These are phyloP conservation scores for Argopecten irradians DNA, from an alignment of 1,140 invertebrate species.

Conservation along the genomic window DNA sequence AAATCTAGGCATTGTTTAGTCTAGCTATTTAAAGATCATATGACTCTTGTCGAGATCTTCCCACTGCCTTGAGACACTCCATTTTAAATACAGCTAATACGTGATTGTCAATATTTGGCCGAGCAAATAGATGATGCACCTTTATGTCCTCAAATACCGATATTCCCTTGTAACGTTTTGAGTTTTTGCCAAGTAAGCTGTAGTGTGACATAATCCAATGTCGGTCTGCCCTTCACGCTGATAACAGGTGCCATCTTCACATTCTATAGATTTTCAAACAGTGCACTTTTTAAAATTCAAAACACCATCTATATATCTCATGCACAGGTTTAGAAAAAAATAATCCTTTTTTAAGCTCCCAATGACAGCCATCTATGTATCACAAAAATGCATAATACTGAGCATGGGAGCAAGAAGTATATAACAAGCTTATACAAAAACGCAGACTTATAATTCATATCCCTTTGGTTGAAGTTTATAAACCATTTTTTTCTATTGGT, in stretches of 20 bases:
- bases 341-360: background rate
- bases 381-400: background rate
- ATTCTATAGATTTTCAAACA: background rate
- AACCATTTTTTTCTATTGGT: too few relatives aligned
- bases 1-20: too few relatives aligned
- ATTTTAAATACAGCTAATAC: too few relatives aligned
- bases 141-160: background rate
- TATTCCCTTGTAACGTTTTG: background rate
- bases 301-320: background rate
- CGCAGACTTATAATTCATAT: too few relatives aligned
- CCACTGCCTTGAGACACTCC: too few relatives aligned
- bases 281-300: background rate
- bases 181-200: background rate
- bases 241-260: background rate
- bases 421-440: too few relatives aligned
- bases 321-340: background rate
- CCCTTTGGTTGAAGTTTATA: too few relatives aligned
- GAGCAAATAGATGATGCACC: background rate
- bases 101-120: too few relatives aligned
- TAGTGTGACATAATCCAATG: background rate
- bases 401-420: background rate
- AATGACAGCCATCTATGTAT: background rate
- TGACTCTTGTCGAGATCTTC: too few relatives aligned
- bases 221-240: background rate
- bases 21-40: too few relatives aligned